phyloP scores from a whole-genome alignment of 2,888 invertebrate species.

The Drosophila monieri region DNA sequence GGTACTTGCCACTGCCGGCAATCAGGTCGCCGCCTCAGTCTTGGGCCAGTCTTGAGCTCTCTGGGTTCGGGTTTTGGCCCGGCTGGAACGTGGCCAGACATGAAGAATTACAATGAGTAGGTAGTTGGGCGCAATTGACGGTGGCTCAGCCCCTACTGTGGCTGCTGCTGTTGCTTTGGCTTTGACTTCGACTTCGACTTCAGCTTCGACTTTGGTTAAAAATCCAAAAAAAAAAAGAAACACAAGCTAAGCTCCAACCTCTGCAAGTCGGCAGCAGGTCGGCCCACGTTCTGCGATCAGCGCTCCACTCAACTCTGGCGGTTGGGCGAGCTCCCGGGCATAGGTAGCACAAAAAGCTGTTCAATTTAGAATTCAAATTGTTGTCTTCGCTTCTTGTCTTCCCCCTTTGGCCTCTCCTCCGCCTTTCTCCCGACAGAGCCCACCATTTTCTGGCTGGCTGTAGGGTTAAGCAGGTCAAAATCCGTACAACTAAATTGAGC shows the following conservation, averaged over 20 bases:
- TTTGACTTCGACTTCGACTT: too few relatives aligned
- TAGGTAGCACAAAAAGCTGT: constrained; percentile 80
- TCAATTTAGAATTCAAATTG: constrained; percentile 81
- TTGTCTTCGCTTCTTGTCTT: constrained; percentile 72
- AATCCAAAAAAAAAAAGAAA: constrained; percentile 19
- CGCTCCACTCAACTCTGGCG: constrained; percentile 29
- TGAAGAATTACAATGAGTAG: constrained; percentile 80
- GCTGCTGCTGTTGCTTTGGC: not conserved
- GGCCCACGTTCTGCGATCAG: constrained; percentile 68
- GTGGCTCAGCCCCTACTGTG: constrained; percentile 33
- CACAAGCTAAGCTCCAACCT: constrained; percentile 41
- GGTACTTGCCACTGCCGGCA: constrained; percentile 69
- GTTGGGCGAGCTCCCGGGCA: constrained; percentile 69
- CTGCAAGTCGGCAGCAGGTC: constrained; percentile 73
- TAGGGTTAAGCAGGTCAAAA: constrained; percentile 83
- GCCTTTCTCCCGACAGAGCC: not conserved
- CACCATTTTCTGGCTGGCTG: constrained; percentile 34
- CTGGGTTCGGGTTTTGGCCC: constrained; percentile 50
- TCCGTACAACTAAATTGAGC: constrained; percentile 83
- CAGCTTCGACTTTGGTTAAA: not conserved
- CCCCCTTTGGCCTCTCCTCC: constrained; percentile 11
- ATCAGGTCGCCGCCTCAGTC: constrained; percentile 62
- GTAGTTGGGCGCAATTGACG: constrained; percentile 79
- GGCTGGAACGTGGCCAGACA: constrained; percentile 58
- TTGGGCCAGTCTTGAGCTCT: constrained; percentile 11